These are phyloP conservation scores for Orthosia gothica DNA, from an alignment of 2,888 invertebrate genomes.

Conservation along the genomic window DNA sequence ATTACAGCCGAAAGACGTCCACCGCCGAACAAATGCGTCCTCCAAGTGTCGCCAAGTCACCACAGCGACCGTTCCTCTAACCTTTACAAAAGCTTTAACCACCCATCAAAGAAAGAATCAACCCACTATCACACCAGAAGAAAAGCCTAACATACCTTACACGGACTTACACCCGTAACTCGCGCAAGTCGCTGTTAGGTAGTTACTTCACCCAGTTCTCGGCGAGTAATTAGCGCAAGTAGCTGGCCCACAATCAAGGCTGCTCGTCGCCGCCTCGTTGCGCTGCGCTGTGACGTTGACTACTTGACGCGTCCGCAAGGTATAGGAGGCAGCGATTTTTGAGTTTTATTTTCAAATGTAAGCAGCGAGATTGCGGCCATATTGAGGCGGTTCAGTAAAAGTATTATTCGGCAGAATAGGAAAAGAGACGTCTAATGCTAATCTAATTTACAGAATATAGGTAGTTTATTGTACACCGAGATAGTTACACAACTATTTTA, in stretches of 20 bases:
- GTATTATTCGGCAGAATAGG: too few species aligned
- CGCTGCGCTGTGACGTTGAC: slow-evolving; percentile 44
- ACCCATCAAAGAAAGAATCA: not conserved
- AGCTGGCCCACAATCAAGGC: slow-evolving; percentile 58
- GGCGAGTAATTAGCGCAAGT: slow-evolving; percentile 61
- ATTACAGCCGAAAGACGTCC: too few species aligned
- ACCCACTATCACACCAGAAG: not conserved
- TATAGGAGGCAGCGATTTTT: slow-evolving; percentile 7
- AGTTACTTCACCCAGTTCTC: slow-evolving; percentile 55
- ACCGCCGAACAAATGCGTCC: too few species aligned
- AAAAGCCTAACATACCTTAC: slow-evolving; percentile 5
- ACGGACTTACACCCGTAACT: slow-evolving; percentile 38
- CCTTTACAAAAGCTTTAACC: not conserved
- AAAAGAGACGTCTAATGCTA: too few species aligned
- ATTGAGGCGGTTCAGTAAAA: too few species aligned
- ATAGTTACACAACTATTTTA: too few species aligned
- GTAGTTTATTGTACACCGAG: too few species aligned
- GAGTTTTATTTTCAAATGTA: not conserved
- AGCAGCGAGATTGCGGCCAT: too few species aligned
- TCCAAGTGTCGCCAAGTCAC: too few species aligned
- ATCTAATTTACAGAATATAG: too few species aligned
- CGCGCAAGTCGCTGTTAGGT: slow-evolving; percentile 31
- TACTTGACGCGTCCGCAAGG: slow-evolving; percentile 15
- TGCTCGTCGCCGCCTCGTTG: slow-evolving; percentile 57
- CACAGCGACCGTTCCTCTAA: too few species aligned